Evolutionary conservation across 2,888 invertebrate genomes (phyloP), one percentile per base, ranked within the genome.

Genomic region (Hololepta plana): DNA sequence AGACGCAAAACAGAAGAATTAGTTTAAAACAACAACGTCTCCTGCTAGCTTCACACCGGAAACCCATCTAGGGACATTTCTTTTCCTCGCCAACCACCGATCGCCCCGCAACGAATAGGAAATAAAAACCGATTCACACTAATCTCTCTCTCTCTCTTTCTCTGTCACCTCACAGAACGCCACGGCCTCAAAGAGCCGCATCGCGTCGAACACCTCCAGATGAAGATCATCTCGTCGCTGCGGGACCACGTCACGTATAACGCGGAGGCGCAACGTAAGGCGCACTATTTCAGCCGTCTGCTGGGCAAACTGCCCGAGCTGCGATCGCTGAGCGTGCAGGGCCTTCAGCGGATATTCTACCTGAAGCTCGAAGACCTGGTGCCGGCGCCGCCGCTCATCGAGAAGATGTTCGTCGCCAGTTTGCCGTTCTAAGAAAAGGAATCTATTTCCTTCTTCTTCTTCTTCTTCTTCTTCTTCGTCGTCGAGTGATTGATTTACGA

Each of bases 201-300:
- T 47, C 76, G 82, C 42, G 84, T 95, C 39, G 95, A 96, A 52
- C 85, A 84, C 44, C 63, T 95, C 10, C 93, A 96, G 54, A 90
- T 87, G 80, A 91, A 90, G 57, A 84, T 96, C 45, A 88, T 95
- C 43, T 82, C 85, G 34, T 88, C 91, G 32, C 64, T 96, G 31
- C 74, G 91, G 22, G 95, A 96, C 46, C 95, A 96, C 60, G 90
- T 91, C 49, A 91, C 90, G 11, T 84, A 84, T 55, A 81, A 84
- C 51, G 73, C 79, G 13, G 81, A 82, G 44, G 82, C 81, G 14
- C 82, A 84, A 48, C 70, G 80, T 42, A 88, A 88, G 46, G 76
- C 85, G 12, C 87, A 91, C 46, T 91, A 90, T 59, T 87, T 93
- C 65, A 90, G 91, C 43, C 71, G 85, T 31, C 71, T 93, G 33